Base-by-base conservation (phyloP, 1,140 invertebrate species). In the Limonius californicus region DNA sequence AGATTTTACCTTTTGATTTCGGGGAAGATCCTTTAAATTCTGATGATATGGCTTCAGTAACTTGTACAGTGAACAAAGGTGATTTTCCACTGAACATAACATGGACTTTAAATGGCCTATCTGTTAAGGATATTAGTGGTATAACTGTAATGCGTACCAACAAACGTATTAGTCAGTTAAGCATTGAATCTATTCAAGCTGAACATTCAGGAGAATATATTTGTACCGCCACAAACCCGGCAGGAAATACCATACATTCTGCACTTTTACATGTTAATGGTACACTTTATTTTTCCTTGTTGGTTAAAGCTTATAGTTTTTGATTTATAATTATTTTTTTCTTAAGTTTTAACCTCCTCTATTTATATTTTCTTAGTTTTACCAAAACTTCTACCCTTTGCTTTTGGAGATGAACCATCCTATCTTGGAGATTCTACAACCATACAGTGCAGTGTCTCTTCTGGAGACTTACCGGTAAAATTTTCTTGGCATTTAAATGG, bases 171-270 rank as follows among this genome's bases (percentile, higher is more conserved):
- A 78, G 76, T 55, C 71, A 76, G 14, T 74, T 73, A 56, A 77
- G 68, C 62, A 83, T 80, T 61, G 76, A 71, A 54, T 78, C 82
- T 3, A 81, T 88, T 7, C 81, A 81, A 61, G 83, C 87, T 15
- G 77, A 78, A 60, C 87, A 90, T 75, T 79, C 83, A 61, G 85
- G 85, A 59, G 84, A 85, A 68, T 90, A 89, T 69, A 87, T 87
- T 1, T 90, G 88, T 70, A 80, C 79, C 63, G 84, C 83, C 6
- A 81, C 79, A 74, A 88, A 88, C 72, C 73, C 74, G 56, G 89
- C 87, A n/a, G 86, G 86, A 27, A 80, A 74, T 45, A 78, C 80
- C 12, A 82, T 82, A 68, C 80, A 82, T 68, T 80, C 82, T 1
- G 77, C 84, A 14, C 72, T 76, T 62, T 75, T 87, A 62, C 80